Conservation (phyloP, 2,113 vertebrate genomes). For the Pygoscelis antarcticus region DNA sequence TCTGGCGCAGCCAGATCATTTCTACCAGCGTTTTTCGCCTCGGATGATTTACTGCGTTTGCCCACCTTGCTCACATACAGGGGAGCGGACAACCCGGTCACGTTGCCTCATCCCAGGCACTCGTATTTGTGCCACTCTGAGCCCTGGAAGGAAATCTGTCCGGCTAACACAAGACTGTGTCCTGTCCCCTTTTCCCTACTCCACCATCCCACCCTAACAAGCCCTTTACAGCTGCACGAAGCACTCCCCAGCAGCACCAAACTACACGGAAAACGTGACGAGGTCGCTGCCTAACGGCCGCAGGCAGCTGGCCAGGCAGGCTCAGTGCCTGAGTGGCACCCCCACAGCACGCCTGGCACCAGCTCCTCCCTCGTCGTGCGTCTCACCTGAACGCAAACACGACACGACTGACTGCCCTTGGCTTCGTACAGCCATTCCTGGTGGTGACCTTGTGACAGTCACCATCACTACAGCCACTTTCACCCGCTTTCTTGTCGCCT, state of each 20-base stretch:
- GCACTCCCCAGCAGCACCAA: neutral
- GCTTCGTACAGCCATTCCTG: rapidly evolving
- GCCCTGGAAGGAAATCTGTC: neutral
- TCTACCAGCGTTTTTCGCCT: neutral
- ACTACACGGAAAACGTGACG: rapidly evolving
- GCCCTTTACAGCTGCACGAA: neutral
- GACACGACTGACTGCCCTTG: rapidly evolving
- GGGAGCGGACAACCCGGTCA: neutral
- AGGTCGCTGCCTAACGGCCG: rapidly evolving
- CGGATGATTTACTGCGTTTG: neutral
- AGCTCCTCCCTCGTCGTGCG: rapidly evolving
- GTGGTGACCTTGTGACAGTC: neutral
- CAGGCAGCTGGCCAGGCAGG: neutral
- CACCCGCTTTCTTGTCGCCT: rapidly evolving
- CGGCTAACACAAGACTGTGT: neutral
- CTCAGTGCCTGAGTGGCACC: neutral
- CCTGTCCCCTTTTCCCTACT: neutral
- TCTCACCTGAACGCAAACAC: neutral
- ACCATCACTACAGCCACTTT: neutral
- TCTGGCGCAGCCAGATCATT: neutral
- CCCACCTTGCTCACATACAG: neutral
- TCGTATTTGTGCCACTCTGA: neutral
- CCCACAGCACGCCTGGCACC: neutral
- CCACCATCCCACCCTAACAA: neutral
- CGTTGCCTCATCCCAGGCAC: rapidly evolving